Base-by-base conservation (phyloP, 2,888 invertebrate genomes). In the Thecophora atra region DNA sequence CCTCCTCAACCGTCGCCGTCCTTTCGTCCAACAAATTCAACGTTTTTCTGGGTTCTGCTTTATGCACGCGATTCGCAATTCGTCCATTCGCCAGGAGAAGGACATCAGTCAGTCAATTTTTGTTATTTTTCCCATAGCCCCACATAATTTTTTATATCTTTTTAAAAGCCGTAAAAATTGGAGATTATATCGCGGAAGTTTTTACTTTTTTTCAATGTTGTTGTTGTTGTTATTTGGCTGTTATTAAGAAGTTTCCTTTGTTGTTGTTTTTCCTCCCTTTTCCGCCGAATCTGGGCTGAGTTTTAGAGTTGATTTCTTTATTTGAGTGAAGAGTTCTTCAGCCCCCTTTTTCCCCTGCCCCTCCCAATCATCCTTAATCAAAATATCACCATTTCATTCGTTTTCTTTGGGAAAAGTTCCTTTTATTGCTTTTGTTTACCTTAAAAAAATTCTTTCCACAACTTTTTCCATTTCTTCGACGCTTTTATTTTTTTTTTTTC, bases 151-250 rank as follows among this genome's bases (percentile, higher is more conserved):
- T 66, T 52, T 66, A n/a, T 52, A 52, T 51, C 52, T 28, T 58
- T 67, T 69, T 26, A 24, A 70, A 58, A 58, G 69, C 69, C 60
- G 69, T 69, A 69, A 69, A 70, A 63, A 70, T 63, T 70, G 63
- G 19, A 63, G 70, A 70, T 70, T 70, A 70, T 70, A 70, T 63
- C 70, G 70, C 70, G 70, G 63, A 63, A 70, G n/a, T 44, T 58
- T 11, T 56, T 68, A 58, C 44, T 56, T 28, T 21, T 26, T 28
- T 28, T 52, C 1, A 47, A n/a, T 47, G 47, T 47, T 47, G 47
- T 47, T 47, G 8, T 47, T 24, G 44, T 26, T 64, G 44, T 19
- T 64, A 8, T 44, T 24, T n/a, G n/a, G 24, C 13, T 17, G 21
- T 44, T 63, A 19, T 21, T 42, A n/a, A n/a, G 17, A 15, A 5